Evolutionary conservation across 2,113 vertebrate species (phyloP).

Genomic region (Silurus asotus): DNA sequence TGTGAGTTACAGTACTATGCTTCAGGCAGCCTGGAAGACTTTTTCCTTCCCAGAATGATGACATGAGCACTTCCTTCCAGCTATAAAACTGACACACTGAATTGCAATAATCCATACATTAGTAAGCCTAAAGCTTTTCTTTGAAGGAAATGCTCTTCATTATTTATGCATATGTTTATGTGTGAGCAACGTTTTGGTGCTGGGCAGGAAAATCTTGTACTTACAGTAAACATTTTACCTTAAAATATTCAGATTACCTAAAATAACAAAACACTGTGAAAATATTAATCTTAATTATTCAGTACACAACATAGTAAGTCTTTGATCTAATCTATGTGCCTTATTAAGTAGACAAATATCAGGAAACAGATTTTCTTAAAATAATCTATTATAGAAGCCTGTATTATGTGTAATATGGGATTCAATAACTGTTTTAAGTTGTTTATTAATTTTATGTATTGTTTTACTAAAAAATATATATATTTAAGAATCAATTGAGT

Average conservation of each 20-base stretch:
- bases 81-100: background rate
- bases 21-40: background rate
- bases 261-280: background rate
- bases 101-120: background rate
- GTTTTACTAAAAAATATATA: too few species aligned
- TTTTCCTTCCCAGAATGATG: background rate
- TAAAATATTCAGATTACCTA: background rate
- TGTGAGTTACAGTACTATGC: slow-evolving; percentile 6
- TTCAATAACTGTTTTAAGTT: background rate
- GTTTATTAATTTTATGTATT: background rate
- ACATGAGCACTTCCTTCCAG: background rate
- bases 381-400: too few species aligned
- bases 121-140: background rate
- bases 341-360: background rate
- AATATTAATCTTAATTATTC: background rate
- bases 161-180: background rate
- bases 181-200: background rate
- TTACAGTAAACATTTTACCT: background rate
- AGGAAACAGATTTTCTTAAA: background rate
- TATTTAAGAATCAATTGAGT: background rate
- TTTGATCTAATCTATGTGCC: background rate
- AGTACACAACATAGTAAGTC: background rate
- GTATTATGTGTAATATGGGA: background rate
- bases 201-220: background rate
- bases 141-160: background rate